Evolutionary conservation across 2,113 vertebrate genomes (phyloP).

Genomic region (Delphinus delphis): DNA sequence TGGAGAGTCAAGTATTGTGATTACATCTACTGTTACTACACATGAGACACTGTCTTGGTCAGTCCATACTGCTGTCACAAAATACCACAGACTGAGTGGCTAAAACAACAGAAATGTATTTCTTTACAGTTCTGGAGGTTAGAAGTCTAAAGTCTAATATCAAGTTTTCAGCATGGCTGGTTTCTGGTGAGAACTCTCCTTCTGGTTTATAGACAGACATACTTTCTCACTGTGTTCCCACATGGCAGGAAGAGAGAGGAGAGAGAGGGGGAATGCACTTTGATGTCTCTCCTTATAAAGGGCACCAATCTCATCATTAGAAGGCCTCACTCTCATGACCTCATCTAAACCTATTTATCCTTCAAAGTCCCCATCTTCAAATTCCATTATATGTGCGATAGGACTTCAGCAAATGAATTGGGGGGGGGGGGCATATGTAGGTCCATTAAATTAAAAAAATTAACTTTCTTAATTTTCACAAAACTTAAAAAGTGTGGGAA

Average conservation of each 20-base stretch:
- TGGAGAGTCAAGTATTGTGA: not conserved
- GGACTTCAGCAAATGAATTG: not conserved
- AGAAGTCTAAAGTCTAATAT: not conserved
- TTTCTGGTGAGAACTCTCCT: not conserved
- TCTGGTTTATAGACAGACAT: not conserved
- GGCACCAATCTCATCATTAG: not conserved
- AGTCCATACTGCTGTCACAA: not conserved
- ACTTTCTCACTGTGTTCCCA: not conserved
- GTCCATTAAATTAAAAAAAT: not conserved
- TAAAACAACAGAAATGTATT: not conserved
- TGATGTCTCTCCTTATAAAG: not conserved
- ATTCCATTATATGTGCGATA: accelerated
- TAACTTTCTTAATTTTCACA: not conserved
- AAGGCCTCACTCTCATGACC: not conserved
- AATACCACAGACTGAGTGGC: not conserved
- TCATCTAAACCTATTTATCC: not conserved
- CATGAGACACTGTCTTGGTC: too few relatives aligned
- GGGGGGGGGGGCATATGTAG: not conserved
- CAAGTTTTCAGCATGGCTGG: not conserved
- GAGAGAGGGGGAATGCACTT: accelerated
- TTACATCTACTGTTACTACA: not conserved
- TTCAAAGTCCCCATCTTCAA: not conserved
- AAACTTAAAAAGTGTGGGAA: not conserved
- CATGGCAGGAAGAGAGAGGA: not conserved
- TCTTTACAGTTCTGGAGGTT: not conserved